Conservation (phyloP, 2,797 vertebrate species). For the Apogon hyalosoma region DNA sequence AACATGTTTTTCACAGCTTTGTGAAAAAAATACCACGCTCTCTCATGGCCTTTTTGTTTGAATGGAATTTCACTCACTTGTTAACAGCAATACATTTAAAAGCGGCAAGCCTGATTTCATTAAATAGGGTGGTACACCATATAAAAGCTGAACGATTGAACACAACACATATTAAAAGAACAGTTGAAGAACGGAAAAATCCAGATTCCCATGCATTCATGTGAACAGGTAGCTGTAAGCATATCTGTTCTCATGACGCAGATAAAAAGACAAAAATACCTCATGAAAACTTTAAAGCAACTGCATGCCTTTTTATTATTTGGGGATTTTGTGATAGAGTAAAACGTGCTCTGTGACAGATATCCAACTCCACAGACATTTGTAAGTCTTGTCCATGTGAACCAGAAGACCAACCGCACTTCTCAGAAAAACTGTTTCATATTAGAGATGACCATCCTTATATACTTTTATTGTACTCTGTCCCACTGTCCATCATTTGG, state of each 20-base stretch:
- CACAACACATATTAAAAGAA: slow-evolving; percentile 71
- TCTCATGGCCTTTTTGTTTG: slow-evolving; percentile 56
- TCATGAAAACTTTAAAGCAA: background rate
- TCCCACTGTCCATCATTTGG: slow-evolving; percentile 34
- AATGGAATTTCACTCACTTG: slow-evolving; percentile 72
- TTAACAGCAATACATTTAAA: slow-evolving; percentile 74
- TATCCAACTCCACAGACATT: background rate
- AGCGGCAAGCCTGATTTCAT: slow-evolving; percentile 73
- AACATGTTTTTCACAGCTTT: slow-evolving; percentile 62
- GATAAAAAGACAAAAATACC: background rate
- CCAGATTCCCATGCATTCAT: slow-evolving; percentile 67
- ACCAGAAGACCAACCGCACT: slow-evolving; percentile 2
- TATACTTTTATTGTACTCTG: slow-evolving; percentile 1
- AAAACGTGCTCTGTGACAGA: slow-evolving; percentile 8
- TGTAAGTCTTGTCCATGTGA: slow-evolving; percentile 15
- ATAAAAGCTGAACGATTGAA: slow-evolving; percentile 77
- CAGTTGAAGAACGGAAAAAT: slow-evolving; percentile 60
- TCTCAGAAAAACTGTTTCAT: slow-evolving; percentile 22
- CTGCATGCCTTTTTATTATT: no score
- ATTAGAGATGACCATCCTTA: slow-evolving; percentile 14
- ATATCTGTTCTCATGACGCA: slow-evolving; percentile 10
- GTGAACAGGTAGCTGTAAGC: slow-evolving; percentile 54
- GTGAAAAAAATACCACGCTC: slow-evolving; percentile 28
- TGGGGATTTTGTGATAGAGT: background rate
- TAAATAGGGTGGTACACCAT: slow-evolving; percentile 80